Evolutionary conservation across 1,140 invertebrate species (phyloP).

Genomic region (Whitmania pigra): DNA sequence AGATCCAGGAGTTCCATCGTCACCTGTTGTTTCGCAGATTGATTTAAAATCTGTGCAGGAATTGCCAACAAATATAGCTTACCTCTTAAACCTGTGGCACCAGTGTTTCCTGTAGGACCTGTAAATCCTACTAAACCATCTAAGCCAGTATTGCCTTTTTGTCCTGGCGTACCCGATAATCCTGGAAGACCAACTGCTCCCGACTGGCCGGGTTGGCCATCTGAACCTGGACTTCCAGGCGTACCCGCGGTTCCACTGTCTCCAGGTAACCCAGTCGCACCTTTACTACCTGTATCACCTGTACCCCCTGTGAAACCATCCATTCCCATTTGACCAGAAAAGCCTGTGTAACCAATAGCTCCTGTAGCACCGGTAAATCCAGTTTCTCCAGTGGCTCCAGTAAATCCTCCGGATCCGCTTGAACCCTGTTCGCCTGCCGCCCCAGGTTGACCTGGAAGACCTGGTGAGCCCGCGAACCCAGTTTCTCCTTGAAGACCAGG

Average conservation of each 20-base stretch:
- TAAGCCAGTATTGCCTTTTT: slow-evolving; percentile 8
- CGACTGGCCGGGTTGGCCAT: neutral
- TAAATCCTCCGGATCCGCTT: neutral
- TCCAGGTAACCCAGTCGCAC: slow-evolving; percentile 13
- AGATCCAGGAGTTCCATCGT: slow-evolving; percentile 4
- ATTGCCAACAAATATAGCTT: too few relatives aligned
- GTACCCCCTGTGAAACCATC: neutral
- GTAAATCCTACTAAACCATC: slow-evolving; percentile 3
- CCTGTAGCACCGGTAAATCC: slow-evolving; percentile 5
- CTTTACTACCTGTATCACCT: neutral
- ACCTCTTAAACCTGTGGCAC: slow-evolving; percentile 11
- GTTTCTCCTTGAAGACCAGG: slow-evolving; percentile 17
- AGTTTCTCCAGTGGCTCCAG: slow-evolving; percentile 10
- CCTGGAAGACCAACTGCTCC: slow-evolving; percentile 9
- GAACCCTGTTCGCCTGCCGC: neutral
- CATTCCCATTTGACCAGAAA: neutral
- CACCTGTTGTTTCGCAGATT: neutral
- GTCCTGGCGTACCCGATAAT: neutral
- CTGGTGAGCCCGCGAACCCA: slow-evolving; percentile 6
- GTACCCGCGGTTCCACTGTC: slow-evolving; percentile 1
- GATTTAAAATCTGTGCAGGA: too few relatives aligned
- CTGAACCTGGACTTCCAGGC: neutral
- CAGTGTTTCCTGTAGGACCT: neutral
- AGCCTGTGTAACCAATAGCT: neutral
- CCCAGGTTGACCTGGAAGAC: slow-evolving; percentile 14